Base-by-base conservation (phyloP, 2,113 vertebrate species). In the Ceyx melanurus region DNA sequence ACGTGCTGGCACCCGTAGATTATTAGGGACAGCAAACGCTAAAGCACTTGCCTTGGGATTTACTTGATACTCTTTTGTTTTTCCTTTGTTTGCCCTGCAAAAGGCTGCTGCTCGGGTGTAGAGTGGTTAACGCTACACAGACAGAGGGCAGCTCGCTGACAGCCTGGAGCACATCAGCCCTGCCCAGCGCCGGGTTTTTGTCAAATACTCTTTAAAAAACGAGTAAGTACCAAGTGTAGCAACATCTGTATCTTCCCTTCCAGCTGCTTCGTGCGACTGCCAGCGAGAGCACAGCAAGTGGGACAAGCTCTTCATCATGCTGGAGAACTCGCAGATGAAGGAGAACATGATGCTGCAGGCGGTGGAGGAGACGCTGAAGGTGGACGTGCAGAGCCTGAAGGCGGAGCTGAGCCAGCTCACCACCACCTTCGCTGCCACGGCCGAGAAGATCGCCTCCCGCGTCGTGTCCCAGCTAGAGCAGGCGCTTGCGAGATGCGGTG, bases 301-400 rank as follows among this genome's bases (percentile, higher is more conserved):
- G 99, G 99, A 99, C 98, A 99, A 99, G 95, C 97, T 99, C 66
- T 99, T 99, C 97, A 98, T 98, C 70, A 99, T 99, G 99, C 97
- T 99, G 78, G 99, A 99, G 97, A 98, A 99, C 98, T 99, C 99
- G 1, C 99, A 99, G 97, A 99, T 99, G 99, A 98, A 98, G 72
- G 98, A 99, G 97, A 98, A 98, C 97, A 99, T 99, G 98, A 96
- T 99, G 96, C 98, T 99, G 88, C 98, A 99, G 94, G 97, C 98
- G 4, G 74, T 98, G 2, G 98, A 99, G 3, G 98, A 98, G 85
- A 91, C 98, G 15, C 96, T 98, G 74, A 98, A 97, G 68, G 95
- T 97, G 68, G 99, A 99, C 93, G 96, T 99, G 95, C 98, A 97
- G 87, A 92, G 93, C 6, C 92, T 99, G 89, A 97, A 96, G 15